phyloP scores from a whole-genome alignment of 2,888 invertebrate genomes.

The Polylopha cassiicola region DNA sequence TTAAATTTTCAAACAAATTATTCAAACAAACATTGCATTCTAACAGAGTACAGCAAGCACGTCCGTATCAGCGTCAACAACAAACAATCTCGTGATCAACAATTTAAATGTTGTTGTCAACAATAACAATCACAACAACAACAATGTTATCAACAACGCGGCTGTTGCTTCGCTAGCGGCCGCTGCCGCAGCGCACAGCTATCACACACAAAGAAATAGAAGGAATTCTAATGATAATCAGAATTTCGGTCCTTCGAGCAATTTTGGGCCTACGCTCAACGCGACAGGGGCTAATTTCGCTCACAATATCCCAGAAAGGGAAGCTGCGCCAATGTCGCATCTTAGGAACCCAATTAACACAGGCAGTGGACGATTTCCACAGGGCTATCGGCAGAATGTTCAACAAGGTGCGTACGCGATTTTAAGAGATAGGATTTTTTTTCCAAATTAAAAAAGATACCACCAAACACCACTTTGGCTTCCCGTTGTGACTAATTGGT shows the following conservation, averaged over 20 bases:
- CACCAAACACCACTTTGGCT: constrained; percentile 69
- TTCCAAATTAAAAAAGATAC: constrained; percentile 42
- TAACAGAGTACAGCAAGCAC: constrained; percentile 68
- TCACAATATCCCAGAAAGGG: constrained; percentile 62
- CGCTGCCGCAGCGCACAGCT: constrained; percentile 70
- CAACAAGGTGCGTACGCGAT: constrained; percentile 72
- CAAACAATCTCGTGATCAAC: constrained; percentile 74
- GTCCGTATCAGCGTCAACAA: constrained; percentile 69
- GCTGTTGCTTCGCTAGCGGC: constrained; percentile 71
- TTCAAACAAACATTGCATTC: constrained; percentile 14
- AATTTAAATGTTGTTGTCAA: constrained; percentile 72
- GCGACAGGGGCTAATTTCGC: constrained; percentile 62
- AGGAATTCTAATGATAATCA: constrained; percentile 69
- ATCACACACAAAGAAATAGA: constrained; percentile 67
- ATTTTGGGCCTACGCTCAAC: constrained; percentile 68
- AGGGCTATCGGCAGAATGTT: constrained; percentile 66
- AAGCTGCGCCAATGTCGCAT: constrained; percentile 70
- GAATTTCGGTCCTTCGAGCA: constrained; percentile 54
- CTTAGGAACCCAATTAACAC: constrained; percentile 62
- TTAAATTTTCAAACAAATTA: background rate
- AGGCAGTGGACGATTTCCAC: constrained; percentile 68
- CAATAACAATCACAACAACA: constrained; percentile 75
- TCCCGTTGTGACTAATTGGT: constrained; percentile 64
- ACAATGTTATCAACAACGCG: constrained; percentile 73
- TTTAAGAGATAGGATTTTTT: constrained; percentile 55